A percentile compares a stretch with the other conserved stretches of the same genome.
These are phyloP conservation scores for Axea sp. DNA, from an alignment of 2,888 invertebrate genomes.

Conservation along the genomic window DNA sequence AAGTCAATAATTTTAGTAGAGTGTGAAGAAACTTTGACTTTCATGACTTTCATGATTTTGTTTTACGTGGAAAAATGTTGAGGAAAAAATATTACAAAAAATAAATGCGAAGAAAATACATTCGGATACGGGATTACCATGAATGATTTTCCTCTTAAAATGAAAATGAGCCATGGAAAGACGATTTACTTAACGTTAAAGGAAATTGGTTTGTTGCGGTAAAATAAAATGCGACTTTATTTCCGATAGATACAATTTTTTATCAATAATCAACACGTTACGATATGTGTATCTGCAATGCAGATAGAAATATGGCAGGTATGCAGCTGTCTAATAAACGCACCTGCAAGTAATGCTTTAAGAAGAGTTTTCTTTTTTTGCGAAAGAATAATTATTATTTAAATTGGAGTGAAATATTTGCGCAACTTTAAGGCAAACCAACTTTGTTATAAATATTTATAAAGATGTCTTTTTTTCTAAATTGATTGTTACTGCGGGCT, in stretches of 20 bases:
- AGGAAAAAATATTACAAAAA: too few relatives aligned
- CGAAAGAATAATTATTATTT: slow-evolving; percentile 30
- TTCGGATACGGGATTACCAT: too few relatives aligned
- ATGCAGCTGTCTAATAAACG: slow-evolving; percentile 31
- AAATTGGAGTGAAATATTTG: neutral
- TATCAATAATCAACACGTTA: slow-evolving; percentile 36
- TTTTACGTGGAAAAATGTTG: neutral
- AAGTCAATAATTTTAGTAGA: slow-evolving; percentile 52
- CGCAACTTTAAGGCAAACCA: neutral
- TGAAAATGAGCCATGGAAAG: too few relatives aligned
- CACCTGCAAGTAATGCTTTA: slow-evolving; percentile 17
- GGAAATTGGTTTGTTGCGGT: too few relatives aligned
- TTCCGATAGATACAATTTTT: too few relatives aligned
- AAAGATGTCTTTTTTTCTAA: too few relatives aligned
- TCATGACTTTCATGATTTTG: slow-evolving; percentile 31
- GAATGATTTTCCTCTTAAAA: too few relatives aligned
- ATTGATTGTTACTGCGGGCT: too few relatives aligned
- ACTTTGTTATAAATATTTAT: neutral
- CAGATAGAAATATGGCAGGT: slow-evolving; percentile 40
- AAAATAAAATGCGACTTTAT: too few relatives aligned
- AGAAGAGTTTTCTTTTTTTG: slow-evolving; percentile 18
- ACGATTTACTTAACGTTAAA: too few relatives aligned
- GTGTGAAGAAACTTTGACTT: slow-evolving; percentile 50
- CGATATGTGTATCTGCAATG: slow-evolving; percentile 48
- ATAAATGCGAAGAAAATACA: neutral